Evolutionary conservation across 2,797 vertebrate genomes (phyloP), one percentile per base, ranked within the genome.

Genomic region (Semaprochilodus insignis): DNA sequence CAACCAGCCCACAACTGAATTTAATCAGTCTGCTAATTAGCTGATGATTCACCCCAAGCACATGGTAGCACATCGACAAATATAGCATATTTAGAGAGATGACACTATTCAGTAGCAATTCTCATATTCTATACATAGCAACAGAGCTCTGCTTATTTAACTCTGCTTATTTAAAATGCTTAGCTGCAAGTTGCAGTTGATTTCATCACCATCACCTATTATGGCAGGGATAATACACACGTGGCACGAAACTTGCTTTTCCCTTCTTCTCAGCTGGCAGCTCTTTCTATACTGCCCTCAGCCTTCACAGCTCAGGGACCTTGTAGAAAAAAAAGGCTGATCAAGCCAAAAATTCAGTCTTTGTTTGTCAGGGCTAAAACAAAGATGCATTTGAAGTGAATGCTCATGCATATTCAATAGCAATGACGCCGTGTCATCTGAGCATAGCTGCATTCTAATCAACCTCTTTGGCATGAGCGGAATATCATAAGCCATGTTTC

Each of bases 1-100:
- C 67, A 15, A 11, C 25, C 55, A 60, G 23, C 25, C 36, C 21
- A 75, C 34, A 62, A n/a, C 6, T 16, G 34, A 62, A 36, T 72
- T 51, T 51, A 48, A 72, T 80, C 23, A 69, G 27, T 55, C 14
- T 27, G 57, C 69, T 62, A 62, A 73, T 80, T 72, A 72, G 25
- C 40, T 52, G 44, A 60, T 48, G 77, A 73, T 60, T 72, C 67
- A 62, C 54, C 55, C 40, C 21, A 4, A 72, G 19, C 23, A 72
- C 78, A 80, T 51, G 66, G 67, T 25, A 72, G 40, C 6, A 34
- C 17, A 31, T 31, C 23, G 2, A 59, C 19, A 36, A 73, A 74
- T 14, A 55, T 36, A 19, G 7, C 17, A 67, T 55, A 54, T 31
- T 73, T 55, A 55, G 25, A 73, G 15, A 27, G 70, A 54, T 21